phyloP scores from a whole-genome alignment of 2,888 invertebrate genomes.

The Dusona sp. region DNA sequence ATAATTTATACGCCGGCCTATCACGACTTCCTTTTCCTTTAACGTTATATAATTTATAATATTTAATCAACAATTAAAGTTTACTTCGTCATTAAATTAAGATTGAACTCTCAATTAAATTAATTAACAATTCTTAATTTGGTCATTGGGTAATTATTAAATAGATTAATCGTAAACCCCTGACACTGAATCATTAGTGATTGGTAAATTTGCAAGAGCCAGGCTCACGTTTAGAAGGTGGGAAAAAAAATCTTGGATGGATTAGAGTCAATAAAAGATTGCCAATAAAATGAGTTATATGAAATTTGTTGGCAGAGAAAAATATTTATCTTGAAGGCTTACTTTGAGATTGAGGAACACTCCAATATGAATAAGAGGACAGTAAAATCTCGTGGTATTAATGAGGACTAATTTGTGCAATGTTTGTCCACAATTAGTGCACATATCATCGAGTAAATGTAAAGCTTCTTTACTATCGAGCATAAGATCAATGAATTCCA shows the following conservation, averaged over 20 bases:
- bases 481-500: constrained; percentile 91
- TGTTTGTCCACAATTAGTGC: constrained; percentile 88
- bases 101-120: too few relatives aligned
- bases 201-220: neutral
- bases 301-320: too few relatives aligned
- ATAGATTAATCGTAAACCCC: too few relatives aligned
- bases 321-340: constrained; percentile 68
- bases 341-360: constrained; percentile 91
- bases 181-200: too few relatives aligned
- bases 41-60: too few relatives aligned
- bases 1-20: too few relatives aligned
- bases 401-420: constrained; percentile 89
- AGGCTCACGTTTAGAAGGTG: neutral
- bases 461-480: constrained; percentile 90
- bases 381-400: constrained; percentile 90
- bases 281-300: neutral
- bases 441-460: constrained; percentile 90
- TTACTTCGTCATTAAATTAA: too few relatives aligned
- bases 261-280: neutral
- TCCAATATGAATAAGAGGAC: constrained; percentile 90
- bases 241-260: too few relatives aligned
- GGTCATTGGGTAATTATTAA: too few relatives aligned
- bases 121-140: too few relatives aligned
- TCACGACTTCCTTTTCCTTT: too few relatives aligned
- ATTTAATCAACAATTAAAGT: too few relatives aligned